phyloP scores from a whole-genome alignment of 2,888 invertebrate genomes.

The Drosophila colorata region DNA sequence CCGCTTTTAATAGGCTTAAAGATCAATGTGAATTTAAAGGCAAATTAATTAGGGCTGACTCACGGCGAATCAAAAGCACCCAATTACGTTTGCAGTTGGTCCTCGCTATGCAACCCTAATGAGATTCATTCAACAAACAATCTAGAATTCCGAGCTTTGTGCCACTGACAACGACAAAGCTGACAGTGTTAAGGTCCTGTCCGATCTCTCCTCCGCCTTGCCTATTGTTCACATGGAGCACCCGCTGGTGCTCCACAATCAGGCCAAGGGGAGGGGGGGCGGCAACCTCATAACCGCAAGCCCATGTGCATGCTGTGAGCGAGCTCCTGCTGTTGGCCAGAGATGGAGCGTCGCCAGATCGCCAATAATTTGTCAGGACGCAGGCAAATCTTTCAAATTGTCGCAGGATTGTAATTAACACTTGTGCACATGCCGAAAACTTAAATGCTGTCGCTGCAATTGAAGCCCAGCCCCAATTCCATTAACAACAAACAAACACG shows the following conservation, averaged over 20 bases:
- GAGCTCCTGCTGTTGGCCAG: background rate
- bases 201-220: background rate
- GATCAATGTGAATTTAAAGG: background rate
- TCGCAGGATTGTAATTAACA: conserved; percentile 71
- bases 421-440: conserved; percentile 50
- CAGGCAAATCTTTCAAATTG: conserved; percentile 67
- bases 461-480: conserved; percentile 12
- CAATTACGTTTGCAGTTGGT: conserved; percentile 23
- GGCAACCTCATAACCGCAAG: conserved; percentile 35
- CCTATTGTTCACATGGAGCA: background rate
- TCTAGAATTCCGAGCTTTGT: conserved; percentile 20
- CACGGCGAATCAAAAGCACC: conserved; percentile 13
- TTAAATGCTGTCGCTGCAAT: conserved; percentile 44
- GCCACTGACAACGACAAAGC: conserved; percentile 33
- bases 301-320: conserved; percentile 33
- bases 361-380: conserved; percentile 57
- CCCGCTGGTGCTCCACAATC: conserved; percentile 5
- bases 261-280: background rate
- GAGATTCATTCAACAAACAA: conserved; percentile 43
- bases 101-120: conserved; percentile 31
- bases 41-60: conserved; percentile 15
- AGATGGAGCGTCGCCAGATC: conserved; percentile 24
- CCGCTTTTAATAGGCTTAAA: background rate
- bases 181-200: conserved; percentile 21
- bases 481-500: conserved; percentile 40